These are phyloP conservation scores for Leptopilina syphax DNA, from an alignment of 2,888 invertebrate genomes.

Conservation along the genomic window DNA sequence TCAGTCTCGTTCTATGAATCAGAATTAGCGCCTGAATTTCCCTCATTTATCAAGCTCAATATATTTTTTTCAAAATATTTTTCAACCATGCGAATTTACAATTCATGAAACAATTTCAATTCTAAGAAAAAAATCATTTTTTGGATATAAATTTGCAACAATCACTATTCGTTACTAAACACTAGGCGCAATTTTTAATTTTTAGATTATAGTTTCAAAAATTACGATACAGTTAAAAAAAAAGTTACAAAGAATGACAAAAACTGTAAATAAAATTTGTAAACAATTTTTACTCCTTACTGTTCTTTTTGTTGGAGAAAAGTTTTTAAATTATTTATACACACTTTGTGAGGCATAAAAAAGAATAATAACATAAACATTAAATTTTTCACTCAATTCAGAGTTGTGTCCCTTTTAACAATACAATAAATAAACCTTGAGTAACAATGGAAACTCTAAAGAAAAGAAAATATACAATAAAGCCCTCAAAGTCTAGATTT, in stretches of 20 bases:
- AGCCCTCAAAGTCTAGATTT: slow-evolving; percentile 1
- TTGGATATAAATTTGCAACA: no score
- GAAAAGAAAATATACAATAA: background rate
- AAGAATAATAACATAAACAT: background rate
- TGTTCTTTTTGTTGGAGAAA: no score
- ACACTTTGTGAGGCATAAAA: background rate
- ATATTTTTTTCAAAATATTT: no score
- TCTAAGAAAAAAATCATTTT: no score
- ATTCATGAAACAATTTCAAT: no score
- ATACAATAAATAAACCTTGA: background rate
- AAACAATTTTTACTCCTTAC: no score
- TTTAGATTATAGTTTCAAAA: no score
- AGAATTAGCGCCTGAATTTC: background rate
- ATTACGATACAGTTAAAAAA: no score
- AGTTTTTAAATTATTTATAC: background rate
- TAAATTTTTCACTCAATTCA: background rate
- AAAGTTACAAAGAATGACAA: background rate
- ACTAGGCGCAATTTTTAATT: no score
- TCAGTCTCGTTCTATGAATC: background rate
- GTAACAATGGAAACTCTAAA: background rate
- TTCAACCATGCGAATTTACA: no score
- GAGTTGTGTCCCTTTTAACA: background rate
- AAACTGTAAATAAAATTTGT: background rate
- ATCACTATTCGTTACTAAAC: no score
- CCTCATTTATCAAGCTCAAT: background rate